A percentile compares a stretch with the other conserved stretches of the same genome.
Conservation (phyloP, 1,140 invertebrate species). For the Odontomachus brunneus region DNA sequence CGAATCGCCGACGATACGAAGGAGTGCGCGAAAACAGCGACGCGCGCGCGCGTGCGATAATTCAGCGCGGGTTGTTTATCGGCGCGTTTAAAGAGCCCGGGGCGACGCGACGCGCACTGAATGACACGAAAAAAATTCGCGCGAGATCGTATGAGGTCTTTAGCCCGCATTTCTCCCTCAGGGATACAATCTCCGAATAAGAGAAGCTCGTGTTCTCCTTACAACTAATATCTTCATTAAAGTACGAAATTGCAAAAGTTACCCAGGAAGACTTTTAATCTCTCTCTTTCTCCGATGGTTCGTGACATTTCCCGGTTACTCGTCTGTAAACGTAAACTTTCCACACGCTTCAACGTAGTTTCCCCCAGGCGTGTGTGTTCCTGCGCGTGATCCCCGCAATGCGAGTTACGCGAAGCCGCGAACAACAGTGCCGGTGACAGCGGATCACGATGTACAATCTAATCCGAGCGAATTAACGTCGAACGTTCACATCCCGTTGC, state of each 20-base stretch:
- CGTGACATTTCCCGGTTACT: not conserved
- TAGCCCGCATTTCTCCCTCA: too few relatives aligned
- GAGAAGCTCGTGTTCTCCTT: not conserved
- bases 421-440: constrained; percentile 13
- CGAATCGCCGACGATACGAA: constrained; percentile 42
- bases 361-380: not conserved
- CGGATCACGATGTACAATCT: not conserved
- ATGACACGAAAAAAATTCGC: not conserved
- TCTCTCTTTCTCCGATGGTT: not conserved
- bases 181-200: not conserved
- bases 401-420: not conserved
- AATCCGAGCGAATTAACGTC: constrained; percentile 10
- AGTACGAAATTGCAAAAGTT: too few relatives aligned
- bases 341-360: too few relatives aligned
- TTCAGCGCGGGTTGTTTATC: not conserved
- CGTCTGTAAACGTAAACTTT: not conserved
- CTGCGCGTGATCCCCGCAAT: not conserved
- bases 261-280: too few relatives aligned
- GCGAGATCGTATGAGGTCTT: too few relatives aligned
- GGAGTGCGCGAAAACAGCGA: constrained; percentile 1
- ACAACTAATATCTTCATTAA: not conserved
- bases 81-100: not conserved
- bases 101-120: not conserved
- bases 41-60: not conserved
- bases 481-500: not conserved